Percentiles rank a stretch among this genome's conserved stretches.
Evolutionary conservation across 2,113 vertebrate genomes (phyloP).

Genomic region (Thalassarche chlororhynchos): DNA sequence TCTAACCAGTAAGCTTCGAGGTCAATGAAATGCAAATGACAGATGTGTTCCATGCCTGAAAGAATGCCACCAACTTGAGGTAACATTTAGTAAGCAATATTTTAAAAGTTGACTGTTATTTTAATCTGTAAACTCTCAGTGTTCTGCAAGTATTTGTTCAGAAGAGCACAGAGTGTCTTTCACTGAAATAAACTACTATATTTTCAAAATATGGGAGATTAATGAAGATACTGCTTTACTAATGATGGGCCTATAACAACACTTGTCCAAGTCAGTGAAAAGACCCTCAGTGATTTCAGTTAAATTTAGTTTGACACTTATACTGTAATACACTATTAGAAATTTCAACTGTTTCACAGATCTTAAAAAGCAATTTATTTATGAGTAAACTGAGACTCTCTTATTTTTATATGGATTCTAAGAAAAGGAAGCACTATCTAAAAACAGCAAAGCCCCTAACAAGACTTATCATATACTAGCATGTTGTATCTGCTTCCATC

Average conservation of each 20-base stretch:
- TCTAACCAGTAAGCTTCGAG: slow-evolving; percentile 70
- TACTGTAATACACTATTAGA: not conserved
- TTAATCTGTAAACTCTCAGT: not conserved
- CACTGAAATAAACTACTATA: not conserved
- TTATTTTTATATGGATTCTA: not conserved
- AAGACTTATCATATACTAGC: not conserved
- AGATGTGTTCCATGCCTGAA: not conserved
- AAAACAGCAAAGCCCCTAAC: not conserved
- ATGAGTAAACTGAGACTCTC: not conserved
- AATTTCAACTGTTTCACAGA: not conserved
- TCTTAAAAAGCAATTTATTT: not conserved
- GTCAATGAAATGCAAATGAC: slow-evolving; percentile 65
- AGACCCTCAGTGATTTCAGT: not conserved
- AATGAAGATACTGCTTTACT: not conserved
- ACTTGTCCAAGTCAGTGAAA: not conserved
- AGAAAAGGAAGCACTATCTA: not conserved
- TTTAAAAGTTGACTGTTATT: not conserved
- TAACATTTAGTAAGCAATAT: not conserved
- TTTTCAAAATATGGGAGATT: not conserved
- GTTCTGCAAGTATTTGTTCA: not conserved
- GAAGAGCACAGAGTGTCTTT: not conserved
- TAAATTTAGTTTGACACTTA: not conserved
- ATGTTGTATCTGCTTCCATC: not conserved
- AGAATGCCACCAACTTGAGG: not conserved
- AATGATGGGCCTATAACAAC: not conserved